Percentiles rank a stretch among this genome's conserved stretches.
Evolutionary conservation across 2,113 vertebrate species (phyloP).

Genomic region (Tragulus kanchil): DNA sequence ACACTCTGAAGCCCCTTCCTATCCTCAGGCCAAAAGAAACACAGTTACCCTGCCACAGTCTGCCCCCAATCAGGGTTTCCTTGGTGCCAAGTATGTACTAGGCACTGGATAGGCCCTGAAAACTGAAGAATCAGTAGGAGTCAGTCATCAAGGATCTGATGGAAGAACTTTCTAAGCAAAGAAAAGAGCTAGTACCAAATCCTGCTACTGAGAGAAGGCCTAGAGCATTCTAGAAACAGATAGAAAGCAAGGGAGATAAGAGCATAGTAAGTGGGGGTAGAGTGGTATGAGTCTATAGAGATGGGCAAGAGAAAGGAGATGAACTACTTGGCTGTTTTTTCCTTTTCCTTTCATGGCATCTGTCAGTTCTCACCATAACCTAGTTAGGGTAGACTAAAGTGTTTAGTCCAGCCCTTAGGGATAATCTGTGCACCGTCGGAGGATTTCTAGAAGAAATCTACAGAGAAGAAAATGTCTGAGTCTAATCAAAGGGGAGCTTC

Average conservation of each 20-base stretch:
- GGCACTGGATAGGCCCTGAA: neutral
- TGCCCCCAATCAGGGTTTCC: neutral
- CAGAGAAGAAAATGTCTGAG: neutral
- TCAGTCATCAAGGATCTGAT: neutral
- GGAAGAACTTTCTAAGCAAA: constrained; percentile 30
- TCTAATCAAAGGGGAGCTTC: neutral
- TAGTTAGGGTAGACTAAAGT: neutral
- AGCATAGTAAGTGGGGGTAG: neutral
- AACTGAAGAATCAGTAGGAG: constrained; percentile 24
- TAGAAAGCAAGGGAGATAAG: constrained; percentile 14
- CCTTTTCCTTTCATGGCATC: neutral
- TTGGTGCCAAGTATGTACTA: neutral
- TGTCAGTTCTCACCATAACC: neutral
- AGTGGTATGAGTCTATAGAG: neutral
- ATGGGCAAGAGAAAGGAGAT: neutral
- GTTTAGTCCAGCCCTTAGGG: neutral
- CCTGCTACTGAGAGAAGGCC: neutral
- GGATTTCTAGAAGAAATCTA: constrained; percentile 43
- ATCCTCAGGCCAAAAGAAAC: constrained; percentile 43
- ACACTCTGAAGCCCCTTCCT: neutral
- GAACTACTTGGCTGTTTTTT: neutral
- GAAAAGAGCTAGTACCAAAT: neutral
- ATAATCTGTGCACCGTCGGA: rapidly evolving
- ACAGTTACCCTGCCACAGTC: neutral
- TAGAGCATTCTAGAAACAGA: neutral